These are phyloP conservation scores for Drosophila pullipes DNA, from an alignment of 2,888 invertebrate species.

Conservation along the genomic window DNA sequence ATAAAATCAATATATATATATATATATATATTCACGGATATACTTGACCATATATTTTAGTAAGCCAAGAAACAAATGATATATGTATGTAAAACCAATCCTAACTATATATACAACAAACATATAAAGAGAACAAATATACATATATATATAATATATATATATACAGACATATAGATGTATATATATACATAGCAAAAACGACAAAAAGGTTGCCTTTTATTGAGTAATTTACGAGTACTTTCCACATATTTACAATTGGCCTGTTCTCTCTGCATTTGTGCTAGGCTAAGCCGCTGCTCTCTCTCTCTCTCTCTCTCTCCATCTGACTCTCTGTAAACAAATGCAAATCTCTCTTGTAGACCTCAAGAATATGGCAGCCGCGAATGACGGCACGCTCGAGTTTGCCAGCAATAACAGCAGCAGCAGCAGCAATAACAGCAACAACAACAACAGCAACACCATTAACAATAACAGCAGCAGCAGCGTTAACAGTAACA, in stretches of 20 bases:
- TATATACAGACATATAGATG: conserved; percentile 49
- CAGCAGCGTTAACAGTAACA: conserved; percentile 37
- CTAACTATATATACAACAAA: conserved; percentile 68
- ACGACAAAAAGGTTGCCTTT: conserved; percentile 22
- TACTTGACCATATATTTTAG: conserved; percentile 69
- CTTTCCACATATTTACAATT: conserved; percentile 6
- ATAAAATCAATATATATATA: conserved; percentile 40
- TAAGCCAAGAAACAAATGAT: conserved; percentile 74
- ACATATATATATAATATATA: conserved; percentile 28
- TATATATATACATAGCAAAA: conserved; percentile 47
- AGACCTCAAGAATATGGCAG: conserved; percentile 85
- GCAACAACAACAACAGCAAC: conserved; percentile 44
- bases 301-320: conserved; percentile 8
- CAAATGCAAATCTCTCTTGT: conserved; percentile 62
- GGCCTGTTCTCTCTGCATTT: conserved; percentile 66
- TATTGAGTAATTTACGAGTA: conserved; percentile 6
- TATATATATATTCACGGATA: conserved; percentile 20
- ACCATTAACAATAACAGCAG: conserved; percentile 45
- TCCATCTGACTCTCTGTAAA: conserved; percentile 25
- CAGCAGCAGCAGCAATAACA: conserved; percentile 50
- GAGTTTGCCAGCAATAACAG: conserved; percentile 73
- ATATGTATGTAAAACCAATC: conserved; percentile 65
- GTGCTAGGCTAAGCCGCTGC: conserved; percentile 54
- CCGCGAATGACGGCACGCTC: conserved; percentile 83
- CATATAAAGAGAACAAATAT: conserved; percentile 6